phyloP scores from a whole-genome alignment of 2,113 vertebrate genomes.

The Todiramphus saurophagus region DNA sequence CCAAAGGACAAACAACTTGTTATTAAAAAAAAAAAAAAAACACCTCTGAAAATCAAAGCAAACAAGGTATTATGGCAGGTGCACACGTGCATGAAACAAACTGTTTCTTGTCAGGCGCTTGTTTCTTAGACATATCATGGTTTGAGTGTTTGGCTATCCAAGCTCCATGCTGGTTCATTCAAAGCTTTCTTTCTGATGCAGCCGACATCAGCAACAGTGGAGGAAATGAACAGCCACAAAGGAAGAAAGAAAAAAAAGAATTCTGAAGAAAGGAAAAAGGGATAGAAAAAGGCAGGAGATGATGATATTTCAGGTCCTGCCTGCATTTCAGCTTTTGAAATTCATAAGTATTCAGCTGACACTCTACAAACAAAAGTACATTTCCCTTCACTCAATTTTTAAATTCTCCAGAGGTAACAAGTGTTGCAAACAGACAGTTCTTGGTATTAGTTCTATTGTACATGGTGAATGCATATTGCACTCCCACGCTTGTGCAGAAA shows the following conservation, averaged over 20 bases:
- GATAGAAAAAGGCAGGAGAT: neutral
- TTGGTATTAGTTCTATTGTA: constrained; percentile 1
- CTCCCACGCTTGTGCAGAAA: neutral
- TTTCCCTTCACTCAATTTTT: neutral
- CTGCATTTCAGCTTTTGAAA: neutral
- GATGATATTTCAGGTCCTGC: neutral
- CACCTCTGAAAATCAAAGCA: neutral
- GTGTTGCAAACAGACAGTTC: neutral
- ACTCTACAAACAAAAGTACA: neutral
- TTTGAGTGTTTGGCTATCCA: neutral
- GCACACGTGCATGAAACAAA: neutral
- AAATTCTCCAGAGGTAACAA: constrained; percentile 5
- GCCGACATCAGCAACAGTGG: neutral
- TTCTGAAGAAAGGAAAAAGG: neutral
- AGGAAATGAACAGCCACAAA: neutral
- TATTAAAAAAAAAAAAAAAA: neutral
- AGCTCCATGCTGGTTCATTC: neutral
- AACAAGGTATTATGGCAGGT: neutral
- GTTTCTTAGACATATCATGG: neutral
- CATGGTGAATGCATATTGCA: neutral
- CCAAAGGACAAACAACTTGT: neutral
- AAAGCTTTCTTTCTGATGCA: neutral
- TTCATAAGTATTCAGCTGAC: neutral
- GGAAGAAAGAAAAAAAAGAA: neutral
- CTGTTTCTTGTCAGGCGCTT: neutral